Percentiles rank a stretch among this genome's conserved stretches.
phyloP scores from a whole-genome alignment of 2,888 invertebrate species.

The Lacanobia oleracea region DNA sequence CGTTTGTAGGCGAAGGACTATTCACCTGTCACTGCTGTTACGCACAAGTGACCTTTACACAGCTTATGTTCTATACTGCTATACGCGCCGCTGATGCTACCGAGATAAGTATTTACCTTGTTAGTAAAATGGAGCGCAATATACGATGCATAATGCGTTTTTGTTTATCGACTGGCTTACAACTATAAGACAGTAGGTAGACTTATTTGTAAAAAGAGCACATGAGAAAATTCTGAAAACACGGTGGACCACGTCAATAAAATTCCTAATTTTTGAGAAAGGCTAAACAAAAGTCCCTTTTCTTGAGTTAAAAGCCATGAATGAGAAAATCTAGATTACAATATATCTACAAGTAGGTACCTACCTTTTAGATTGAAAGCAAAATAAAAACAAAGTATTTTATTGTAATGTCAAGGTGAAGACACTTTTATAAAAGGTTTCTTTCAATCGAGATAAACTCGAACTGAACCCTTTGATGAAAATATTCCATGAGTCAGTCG shows the following conservation, averaged over 20 bases:
- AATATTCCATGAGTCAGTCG: slow-evolving; percentile 35
- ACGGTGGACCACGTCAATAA: too few relatives aligned
- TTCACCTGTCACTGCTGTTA: slow-evolving; percentile 56
- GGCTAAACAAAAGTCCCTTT: too few relatives aligned
- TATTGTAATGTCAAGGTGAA: slow-evolving; percentile 8
- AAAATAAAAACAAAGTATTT: not conserved
- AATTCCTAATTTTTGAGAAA: too few relatives aligned
- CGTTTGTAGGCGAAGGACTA: slow-evolving; percentile 63
- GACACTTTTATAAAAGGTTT: slow-evolving; percentile 15
- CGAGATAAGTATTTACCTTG: slow-evolving; percentile 42
- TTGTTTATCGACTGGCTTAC: not conserved
- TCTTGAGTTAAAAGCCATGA: not conserved
- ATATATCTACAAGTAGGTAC: not conserved
- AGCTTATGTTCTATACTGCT: slow-evolving; percentile 44
- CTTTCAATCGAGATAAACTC: slow-evolving; percentile 6
- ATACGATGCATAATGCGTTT: slow-evolving; percentile 5
- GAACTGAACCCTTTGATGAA: slow-evolving; percentile 12
- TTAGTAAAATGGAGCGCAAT: slow-evolving; percentile 38
- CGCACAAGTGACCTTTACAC: slow-evolving; percentile 56
- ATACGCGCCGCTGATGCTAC: slow-evolving; percentile 28
- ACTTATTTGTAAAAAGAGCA: too few relatives aligned
- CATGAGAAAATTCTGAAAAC: too few relatives aligned
- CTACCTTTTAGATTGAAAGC: not conserved
- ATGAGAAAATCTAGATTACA: not conserved
- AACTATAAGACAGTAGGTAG: not conserved